Conservation (phyloP, 30 jellyfish, hydroid and myxozoan genomes). For the Haliclystus octoradiatus region DNA sequence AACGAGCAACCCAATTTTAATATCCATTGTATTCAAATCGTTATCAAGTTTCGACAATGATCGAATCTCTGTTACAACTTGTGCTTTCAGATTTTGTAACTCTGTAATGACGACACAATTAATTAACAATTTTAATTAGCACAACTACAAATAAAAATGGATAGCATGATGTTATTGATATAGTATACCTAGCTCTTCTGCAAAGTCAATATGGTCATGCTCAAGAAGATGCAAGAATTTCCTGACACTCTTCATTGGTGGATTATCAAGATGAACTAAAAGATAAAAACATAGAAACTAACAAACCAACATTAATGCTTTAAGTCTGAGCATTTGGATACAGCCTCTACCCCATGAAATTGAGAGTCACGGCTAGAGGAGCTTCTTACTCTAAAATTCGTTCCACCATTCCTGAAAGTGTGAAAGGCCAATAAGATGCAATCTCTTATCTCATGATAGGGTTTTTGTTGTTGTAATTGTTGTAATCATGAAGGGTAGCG, state of each 20-base stretch:
- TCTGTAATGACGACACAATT: conserved; percentile 16
- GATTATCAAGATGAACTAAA: conserved; percentile 56
- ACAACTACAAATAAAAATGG: neutral
- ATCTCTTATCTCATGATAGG: no score
- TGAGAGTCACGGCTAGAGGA: no score
- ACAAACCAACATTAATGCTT: no score
- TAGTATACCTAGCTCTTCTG: conserved; percentile 72
- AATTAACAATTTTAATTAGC: neutral
- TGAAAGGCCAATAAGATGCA: no score
- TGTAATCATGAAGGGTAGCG: no score
- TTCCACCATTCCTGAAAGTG: no score
- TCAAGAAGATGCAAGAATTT: conserved; percentile 88
- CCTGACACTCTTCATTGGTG: conserved; percentile 92
- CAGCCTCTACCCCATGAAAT: no score
- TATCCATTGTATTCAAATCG: conserved; percentile 91
- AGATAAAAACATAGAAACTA: neutral
- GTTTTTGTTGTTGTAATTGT: no score
- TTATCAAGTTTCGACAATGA: conserved; percentile 80
- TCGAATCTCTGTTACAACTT: conserved; percentile 94
- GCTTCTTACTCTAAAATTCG: no score
- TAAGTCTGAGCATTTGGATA: no score
- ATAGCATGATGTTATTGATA: neutral
- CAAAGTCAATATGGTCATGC: conserved; percentile 94
- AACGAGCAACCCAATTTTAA: conserved; percentile 86
- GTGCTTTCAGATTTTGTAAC: conserved; percentile 90